phyloP scores from a whole-genome alignment of 2,797 vertebrate genomes.

The Clangula hyemalis region DNA sequence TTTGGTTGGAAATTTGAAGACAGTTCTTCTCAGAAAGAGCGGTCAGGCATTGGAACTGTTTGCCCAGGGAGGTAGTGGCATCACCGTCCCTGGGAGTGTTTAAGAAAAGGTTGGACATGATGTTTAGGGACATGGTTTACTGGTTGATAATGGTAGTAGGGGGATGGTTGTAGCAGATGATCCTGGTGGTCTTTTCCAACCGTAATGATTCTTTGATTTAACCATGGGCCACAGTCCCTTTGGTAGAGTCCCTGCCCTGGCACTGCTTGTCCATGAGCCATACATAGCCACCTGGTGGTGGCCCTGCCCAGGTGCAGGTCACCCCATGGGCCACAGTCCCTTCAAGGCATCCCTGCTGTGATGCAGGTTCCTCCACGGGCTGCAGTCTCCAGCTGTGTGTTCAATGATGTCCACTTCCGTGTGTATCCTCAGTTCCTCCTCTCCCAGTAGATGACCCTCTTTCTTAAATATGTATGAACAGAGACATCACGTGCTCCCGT shows the following conservation, averaged over 20 bases:
- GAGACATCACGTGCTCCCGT: not conserved
- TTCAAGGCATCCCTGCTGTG: not conserved
- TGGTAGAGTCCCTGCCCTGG: not conserved
- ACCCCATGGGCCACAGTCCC: too few relatives aligned
- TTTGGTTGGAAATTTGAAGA: too few relatives aligned
- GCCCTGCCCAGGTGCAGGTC: fast-evolving
- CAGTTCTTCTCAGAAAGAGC: too few relatives aligned
- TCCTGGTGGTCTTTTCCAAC: too few relatives aligned
- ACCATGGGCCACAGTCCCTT: not conserved
- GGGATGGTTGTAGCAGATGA: too few relatives aligned
- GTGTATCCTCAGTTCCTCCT: not conserved
- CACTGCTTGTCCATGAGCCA: fast-evolving
- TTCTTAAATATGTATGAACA: not conserved
- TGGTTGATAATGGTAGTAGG: too few relatives aligned
- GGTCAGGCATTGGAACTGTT: too few relatives aligned
- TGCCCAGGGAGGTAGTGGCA: too few relatives aligned
- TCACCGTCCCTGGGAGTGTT: too few relatives aligned
- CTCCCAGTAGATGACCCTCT: not conserved
- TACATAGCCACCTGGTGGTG: not conserved
- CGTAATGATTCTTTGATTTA: not conserved
- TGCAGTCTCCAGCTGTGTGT: not conserved
- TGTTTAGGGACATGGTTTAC: too few relatives aligned
- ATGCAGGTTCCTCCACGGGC: not conserved
- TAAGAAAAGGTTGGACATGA: too few relatives aligned
- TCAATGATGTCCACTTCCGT: fast-evolving